phyloP scores from a whole-genome alignment of 2,797 vertebrate species.

The Chloroceryle inda region DNA sequence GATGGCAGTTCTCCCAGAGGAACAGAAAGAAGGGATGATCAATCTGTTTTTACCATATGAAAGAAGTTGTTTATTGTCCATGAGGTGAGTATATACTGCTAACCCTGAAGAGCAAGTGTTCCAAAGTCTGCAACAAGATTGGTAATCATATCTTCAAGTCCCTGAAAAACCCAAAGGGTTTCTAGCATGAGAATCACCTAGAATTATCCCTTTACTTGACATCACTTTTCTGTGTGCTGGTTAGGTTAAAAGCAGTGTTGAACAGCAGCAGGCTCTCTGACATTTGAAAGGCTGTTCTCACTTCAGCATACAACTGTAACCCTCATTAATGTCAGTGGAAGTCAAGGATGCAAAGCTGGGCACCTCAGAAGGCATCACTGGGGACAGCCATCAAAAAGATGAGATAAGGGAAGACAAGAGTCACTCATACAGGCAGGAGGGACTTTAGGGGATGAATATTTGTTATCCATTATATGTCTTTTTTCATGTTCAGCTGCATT shows the following conservation, averaged over 20 bases:
- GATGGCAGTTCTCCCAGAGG: background rate
- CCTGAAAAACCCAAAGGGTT: background rate
- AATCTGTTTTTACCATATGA: background rate
- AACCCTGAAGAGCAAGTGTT: background rate
- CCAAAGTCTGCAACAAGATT: background rate
- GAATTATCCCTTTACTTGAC: slow-evolving; percentile 2
- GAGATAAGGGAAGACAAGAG: background rate
- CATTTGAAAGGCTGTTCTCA: slow-evolving; percentile 8
- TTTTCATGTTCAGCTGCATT: slow-evolving; percentile 3
- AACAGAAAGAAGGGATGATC: background rate
- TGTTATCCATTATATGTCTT: background rate
- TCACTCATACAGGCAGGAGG: background rate
- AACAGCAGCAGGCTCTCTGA: background rate
- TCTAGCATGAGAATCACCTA: background rate
- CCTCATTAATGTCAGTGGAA: slow-evolving; percentile 11
- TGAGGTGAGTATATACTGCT: background rate
- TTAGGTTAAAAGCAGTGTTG: background rate
- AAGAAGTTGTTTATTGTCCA: background rate
- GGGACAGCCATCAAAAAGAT: background rate
- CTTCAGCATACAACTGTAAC: background rate
- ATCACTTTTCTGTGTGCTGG: background rate
- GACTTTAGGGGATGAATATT: background rate
- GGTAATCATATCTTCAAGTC: background rate
- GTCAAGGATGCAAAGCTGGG: slow-evolving; percentile 19
- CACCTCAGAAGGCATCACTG: background rate